Conservation (phyloP, 2,888 invertebrate genomes). For the Agrochola circellaris region DNA sequence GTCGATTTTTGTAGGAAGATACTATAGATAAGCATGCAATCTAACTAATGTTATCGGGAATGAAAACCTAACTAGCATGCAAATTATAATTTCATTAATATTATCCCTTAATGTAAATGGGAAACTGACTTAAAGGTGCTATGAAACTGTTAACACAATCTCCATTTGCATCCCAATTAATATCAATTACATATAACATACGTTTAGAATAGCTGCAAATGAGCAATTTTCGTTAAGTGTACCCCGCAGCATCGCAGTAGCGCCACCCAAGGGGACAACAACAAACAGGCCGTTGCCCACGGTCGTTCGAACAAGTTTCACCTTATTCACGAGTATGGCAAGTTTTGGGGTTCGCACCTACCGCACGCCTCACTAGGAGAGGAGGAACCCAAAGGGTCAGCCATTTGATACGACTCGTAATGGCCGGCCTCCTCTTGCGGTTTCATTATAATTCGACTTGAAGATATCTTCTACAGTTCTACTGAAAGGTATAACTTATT, state of each 20-base stretch:
- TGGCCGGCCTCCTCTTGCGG: conserved; percentile 53
- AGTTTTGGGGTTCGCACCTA: conserved; percentile 60
- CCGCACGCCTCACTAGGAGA: conserved; percentile 39
- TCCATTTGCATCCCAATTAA: conserved; percentile 11
- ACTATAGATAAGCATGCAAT: background rate
- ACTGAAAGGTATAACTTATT: conserved; percentile 38
- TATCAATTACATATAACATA: conserved; percentile 39
- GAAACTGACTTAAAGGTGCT: background rate
- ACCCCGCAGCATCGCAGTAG: conserved; percentile 19
- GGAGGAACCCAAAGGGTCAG: conserved; percentile 48
- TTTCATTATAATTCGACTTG: conserved; percentile 58
- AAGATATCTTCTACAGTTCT: conserved; percentile 46
- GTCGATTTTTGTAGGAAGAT: background rate
- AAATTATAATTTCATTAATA: background rate
- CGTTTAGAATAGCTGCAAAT: conserved; percentile 35
- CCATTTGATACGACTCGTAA: conserved; percentile 61
- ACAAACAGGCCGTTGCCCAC: conserved; percentile 40
- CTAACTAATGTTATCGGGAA: background rate
- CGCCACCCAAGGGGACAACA: conserved; percentile 32
- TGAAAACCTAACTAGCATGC: background rate
- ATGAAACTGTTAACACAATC: conserved; percentile 2
- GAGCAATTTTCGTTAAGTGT: conserved; percentile 36
- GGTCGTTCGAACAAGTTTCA: conserved; percentile 49
- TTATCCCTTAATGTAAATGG: background rate
- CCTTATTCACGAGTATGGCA: conserved; percentile 57